A percentile compares a stretch with the other conserved stretches of the same genome.
Conservation (phyloP, 35 echinoderm and acorn worm genomes). For the Acanthaster planci region DNA sequence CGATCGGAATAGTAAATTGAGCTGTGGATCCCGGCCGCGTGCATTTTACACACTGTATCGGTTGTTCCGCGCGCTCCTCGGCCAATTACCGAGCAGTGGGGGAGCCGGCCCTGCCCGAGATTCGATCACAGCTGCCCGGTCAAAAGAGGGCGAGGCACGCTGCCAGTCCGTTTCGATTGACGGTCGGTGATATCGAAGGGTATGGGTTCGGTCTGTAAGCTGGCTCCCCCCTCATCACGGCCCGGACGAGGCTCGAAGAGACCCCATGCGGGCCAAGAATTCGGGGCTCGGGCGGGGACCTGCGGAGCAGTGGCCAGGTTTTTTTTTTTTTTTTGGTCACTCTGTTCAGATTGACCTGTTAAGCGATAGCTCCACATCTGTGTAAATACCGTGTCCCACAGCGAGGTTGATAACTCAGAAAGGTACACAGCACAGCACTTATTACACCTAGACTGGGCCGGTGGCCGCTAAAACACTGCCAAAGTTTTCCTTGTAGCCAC, state of each 20-base stretch:
- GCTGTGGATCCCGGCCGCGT: no score
- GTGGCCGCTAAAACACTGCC: neutral
- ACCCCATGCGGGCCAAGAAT: slow-evolving; percentile 6
- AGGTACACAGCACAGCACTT: neutral
- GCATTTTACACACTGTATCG: slow-evolving; percentile 13
- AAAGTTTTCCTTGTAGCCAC: no score
- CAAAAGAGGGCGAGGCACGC: slow-evolving; percentile 13
- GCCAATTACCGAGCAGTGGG: slow-evolving; percentile 22
- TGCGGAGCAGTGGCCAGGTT: neutral
- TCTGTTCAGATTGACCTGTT: neutral
- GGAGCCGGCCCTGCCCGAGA: neutral
- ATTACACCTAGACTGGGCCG: neutral
- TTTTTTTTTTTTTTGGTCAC: neutral
- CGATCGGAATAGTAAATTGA: no score
- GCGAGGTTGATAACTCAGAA: neutral
- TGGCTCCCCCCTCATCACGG: no score
- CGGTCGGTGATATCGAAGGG: neutral
- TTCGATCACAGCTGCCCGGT: slow-evolving; percentile 8
- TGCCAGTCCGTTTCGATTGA: slow-evolving; percentile 11
- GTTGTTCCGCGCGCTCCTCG: neutral
- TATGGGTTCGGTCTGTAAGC: no score
- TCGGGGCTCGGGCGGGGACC: neutral
- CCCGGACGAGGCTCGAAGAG: neutral
- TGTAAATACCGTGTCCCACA: neutral
- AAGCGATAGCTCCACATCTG: neutral